These are phyloP conservation scores for Physeter macrocephalus DNA, from an alignment of 2,113 vertebrate species.

Conservation along the genomic window DNA sequence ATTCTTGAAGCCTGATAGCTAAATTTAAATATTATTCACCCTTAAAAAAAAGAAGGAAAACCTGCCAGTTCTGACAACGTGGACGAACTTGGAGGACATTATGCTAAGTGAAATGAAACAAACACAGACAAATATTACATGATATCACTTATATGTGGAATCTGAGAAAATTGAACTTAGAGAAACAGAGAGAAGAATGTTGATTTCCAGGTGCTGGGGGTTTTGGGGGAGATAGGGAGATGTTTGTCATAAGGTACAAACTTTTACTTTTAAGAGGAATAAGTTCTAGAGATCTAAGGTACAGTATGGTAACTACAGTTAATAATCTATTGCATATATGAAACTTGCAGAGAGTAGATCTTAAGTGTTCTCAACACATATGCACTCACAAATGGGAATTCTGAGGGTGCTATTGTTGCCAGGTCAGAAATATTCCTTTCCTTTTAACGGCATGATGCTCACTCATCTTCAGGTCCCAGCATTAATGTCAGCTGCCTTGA, in stretches of 20 bases:
- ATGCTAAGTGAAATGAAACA: neutral
- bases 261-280: neutral
- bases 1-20: neutral
- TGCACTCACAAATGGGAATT: neutral
- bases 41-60: neutral
- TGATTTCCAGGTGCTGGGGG: neutral
- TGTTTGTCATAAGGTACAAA: neutral
- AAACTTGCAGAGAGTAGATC: neutral
- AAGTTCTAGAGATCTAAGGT: neutral
- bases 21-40: neutral
- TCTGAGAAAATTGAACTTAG: neutral
- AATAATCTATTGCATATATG: neutral
- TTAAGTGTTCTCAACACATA: neutral
- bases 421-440: neutral
- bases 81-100: neutral
- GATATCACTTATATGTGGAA: neutral
- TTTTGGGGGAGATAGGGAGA: neutral
- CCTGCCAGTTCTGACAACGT: neutral
- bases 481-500: neutral
- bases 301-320: neutral
- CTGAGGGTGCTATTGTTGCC: neutral
- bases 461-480: neutral
- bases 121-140: neutral
- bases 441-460: neutral
- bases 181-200: neutral